Percentiles rank a stretch among this genome's conserved stretches.
These are phyloP conservation scores for Carpatolechia fugitivella DNA, from an alignment of 2,888 invertebrate genomes.

Conservation along the genomic window DNA sequence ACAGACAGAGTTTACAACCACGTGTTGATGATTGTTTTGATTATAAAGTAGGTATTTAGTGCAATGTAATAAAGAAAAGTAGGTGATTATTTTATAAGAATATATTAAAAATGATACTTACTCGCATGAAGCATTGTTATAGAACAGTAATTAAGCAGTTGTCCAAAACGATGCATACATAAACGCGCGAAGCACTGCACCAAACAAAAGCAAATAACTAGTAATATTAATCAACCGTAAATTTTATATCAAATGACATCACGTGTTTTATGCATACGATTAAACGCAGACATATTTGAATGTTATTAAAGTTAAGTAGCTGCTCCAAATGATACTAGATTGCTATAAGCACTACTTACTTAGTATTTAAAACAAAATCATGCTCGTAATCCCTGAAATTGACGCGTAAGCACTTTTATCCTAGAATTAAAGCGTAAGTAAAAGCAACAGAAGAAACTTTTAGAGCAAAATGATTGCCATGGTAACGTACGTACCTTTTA, in stretches of 20 bases:
- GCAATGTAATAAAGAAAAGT: neutral
- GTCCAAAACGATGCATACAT: slow-evolving; percentile 33
- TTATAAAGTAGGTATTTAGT: neutral
- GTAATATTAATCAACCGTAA: neutral
- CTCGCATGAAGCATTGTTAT: slow-evolving; percentile 12
- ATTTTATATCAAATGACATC: too few species aligned
- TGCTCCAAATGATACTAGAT: too few species aligned
- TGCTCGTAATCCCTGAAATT: too few species aligned
- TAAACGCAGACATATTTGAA: too few species aligned
- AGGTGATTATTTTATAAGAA: neutral
- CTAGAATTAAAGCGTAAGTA: too few species aligned
- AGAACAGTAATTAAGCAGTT: neutral
- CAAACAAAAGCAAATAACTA: slow-evolving; percentile 26
- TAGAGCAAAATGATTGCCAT: too few species aligned
- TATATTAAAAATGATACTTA: slow-evolving; percentile 10
- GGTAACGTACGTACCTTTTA: neutral
- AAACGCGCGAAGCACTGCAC: slow-evolving; percentile 33
- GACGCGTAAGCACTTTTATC: too few species aligned
- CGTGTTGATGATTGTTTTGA: neutral
- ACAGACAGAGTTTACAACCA: neutral
- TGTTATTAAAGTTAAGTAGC: too few species aligned
- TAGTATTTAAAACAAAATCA: too few species aligned
- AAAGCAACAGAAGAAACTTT: too few species aligned
- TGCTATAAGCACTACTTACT: too few species aligned
- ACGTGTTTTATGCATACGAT: too few species aligned